Evolutionary conservation across 2,888 invertebrate genomes (phyloP).

Genomic region (Xylota segnis): DNA sequence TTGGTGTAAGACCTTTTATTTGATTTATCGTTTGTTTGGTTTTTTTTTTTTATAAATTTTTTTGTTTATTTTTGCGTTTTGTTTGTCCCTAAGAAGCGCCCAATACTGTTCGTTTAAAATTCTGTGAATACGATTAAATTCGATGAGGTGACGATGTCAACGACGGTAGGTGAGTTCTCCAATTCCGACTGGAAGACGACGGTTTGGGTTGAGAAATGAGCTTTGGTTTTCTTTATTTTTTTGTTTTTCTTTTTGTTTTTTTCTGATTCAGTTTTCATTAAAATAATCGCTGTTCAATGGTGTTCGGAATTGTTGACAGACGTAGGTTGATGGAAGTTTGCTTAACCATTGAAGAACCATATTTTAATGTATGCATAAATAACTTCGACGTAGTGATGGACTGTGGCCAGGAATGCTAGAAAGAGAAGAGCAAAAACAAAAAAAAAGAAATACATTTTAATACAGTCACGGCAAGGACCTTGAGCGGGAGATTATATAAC

Average conservation of each 20-base stretch:
- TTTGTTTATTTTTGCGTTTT: constrained; percentile 25
- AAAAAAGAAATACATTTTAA: neutral
- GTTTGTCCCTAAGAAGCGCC: constrained; percentile 46
- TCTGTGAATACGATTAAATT: constrained; percentile 49
- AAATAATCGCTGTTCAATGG: constrained; percentile 55
- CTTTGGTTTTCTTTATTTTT: neutral
- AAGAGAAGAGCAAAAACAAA: constrained; percentile 29
- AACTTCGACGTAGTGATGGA: constrained; percentile 39
- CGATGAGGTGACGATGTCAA: constrained; percentile 52
- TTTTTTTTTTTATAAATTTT: constrained; percentile 26
- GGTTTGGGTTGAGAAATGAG: constrained; percentile 46
- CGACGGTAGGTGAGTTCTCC: constrained; percentile 40
- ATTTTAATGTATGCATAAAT: constrained; percentile 48
- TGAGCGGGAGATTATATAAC: constrained; percentile 1
- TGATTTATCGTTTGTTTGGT: constrained; percentile 43
- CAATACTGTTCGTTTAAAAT: constrained; percentile 39
- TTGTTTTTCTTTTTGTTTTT: constrained; percentile 4
- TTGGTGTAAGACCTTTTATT: constrained; percentile 29
- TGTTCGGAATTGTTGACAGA: constrained; percentile 43
- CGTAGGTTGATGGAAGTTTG: constrained; percentile 22
- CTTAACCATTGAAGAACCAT: constrained; percentile 59
- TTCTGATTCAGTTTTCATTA: constrained; percentile 10
- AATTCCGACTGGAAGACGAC: constrained; percentile 21
- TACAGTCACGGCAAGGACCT: constrained; percentile 19
- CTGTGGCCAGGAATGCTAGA: constrained; percentile 35